Base-by-base conservation (phyloP, 2,888 invertebrate genomes). In the Tetragnatha montana region DNA sequence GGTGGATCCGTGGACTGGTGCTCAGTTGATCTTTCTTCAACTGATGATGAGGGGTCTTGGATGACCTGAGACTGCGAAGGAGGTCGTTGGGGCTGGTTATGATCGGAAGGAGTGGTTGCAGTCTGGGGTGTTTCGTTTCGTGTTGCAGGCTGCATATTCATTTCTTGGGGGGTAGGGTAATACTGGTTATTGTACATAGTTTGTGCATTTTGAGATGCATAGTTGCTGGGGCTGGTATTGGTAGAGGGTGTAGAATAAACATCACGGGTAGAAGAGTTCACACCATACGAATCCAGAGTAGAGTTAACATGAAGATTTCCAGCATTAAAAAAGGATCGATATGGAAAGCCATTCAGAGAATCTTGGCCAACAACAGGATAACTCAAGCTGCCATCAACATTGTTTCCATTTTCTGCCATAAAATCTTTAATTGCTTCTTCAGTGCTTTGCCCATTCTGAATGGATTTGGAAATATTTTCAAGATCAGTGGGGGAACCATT, bases 291-390 rank as follows among this genome's bases (percentile, higher is more conserved):
- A 74, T 87, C 90, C 7, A 90, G 19, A 21, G 78, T 60, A 21
- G 74, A 12, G 70, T 70, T 80, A 10, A 69, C 78, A 19, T 79
- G 14, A 50, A 83, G 78, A 68, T 84, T 87, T n/a, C 81, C 49
- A 68, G 70, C 8, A 49, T 83, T 87, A 80, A 85, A 91, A 75
- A 80, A 91, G 6, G 87, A 79, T 19, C 89, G 68, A 76, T 89
- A 91, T 51, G 75, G 10, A 87, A 83, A 85, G 1, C 83, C 89
- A 87, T 89, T 91, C n/a, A 88, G 17, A 8, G 87, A 50, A 73
- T 84, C 87, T 68, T 89, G 89, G 1, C 80, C 79, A 12, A 78
- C 8, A 6, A 17, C 80, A 0, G 85, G 68, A 82, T 84, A 91
- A 22, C 47, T 85, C 19, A 88, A 22, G 17, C 71, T 49, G 21